A percentile compares a stretch with the other conserved stretches of the same genome.
Conservation (phyloP, 2,113 vertebrate species). For the Eulemur rufifrons region DNA sequence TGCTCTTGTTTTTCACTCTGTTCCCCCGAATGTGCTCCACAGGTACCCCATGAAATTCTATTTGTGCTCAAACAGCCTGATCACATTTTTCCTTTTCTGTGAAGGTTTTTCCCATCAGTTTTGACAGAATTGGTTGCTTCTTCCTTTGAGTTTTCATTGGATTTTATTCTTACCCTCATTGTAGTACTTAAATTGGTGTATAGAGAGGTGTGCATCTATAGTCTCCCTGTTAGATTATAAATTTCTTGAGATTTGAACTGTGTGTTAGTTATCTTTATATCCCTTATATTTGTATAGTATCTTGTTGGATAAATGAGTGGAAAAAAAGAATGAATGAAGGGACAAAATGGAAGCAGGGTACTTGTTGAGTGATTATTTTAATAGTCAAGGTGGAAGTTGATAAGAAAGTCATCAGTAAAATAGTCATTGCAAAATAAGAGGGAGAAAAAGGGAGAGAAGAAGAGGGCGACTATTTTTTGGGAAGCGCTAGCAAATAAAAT, state of each 20-base stretch:
- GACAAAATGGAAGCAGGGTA: neutral
- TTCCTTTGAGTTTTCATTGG: neutral
- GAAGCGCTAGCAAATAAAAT: neutral
- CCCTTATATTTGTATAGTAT: neutral
- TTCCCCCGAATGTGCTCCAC: neutral
- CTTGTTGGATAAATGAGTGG: neutral
- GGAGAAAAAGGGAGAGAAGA: neutral
- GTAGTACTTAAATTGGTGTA: neutral
- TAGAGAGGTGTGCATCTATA: neutral
- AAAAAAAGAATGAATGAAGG: neutral
- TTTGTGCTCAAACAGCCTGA: neutral
- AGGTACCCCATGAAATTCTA: neutral
- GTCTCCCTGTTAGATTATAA: neutral
- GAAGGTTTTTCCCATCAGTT: neutral
- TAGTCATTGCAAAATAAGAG: constrained; percentile 16
- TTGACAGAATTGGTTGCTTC: neutral
- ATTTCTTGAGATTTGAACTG: neutral
- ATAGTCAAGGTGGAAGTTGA: neutral
- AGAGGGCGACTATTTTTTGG: neutral
- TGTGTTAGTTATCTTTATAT: neutral
- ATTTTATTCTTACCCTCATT: neutral
- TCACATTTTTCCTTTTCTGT: neutral
- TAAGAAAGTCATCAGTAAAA: neutral
- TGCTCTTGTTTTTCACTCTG: neutral
- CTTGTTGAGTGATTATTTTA: neutral